Conservation (phyloP, 2,797 vertebrate species). For the Synaphobranchus kaupii region DNA sequence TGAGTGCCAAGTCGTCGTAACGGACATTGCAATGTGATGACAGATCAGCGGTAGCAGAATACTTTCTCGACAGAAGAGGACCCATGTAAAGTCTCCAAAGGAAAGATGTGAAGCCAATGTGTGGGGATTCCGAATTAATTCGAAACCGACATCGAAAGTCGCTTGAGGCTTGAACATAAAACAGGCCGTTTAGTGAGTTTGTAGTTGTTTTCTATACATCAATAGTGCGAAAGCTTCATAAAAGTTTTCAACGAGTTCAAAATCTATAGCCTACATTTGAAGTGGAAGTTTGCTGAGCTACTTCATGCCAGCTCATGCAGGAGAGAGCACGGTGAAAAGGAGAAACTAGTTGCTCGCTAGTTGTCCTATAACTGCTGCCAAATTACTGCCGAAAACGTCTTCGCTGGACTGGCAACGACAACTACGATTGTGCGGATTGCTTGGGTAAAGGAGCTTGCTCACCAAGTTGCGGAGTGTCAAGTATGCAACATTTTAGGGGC, state of each 20-base stretch:
- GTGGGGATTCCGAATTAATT: background rate
- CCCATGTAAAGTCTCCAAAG: no score
- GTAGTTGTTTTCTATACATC: background rate
- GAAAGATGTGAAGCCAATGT: background rate
- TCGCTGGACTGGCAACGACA: background rate
- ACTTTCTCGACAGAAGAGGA: background rate
- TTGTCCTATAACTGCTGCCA: background rate
- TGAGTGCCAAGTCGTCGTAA: slow-evolving; percentile 6
- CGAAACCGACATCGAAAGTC: slow-evolving; percentile 11
- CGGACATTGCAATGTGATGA: slow-evolving; percentile 10
- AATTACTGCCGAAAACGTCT: background rate
- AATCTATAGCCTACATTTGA: no score
- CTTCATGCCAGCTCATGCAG: background rate
- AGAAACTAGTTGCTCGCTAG: background rate
- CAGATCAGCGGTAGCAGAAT: background rate
- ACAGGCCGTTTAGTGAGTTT: slow-evolving; percentile 22
- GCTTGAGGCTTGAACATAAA: background rate
- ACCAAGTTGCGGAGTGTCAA: background rate
- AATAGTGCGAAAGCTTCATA: background rate
- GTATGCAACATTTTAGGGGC: background rate
- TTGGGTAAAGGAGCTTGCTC: background rate
- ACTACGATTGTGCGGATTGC: background rate
- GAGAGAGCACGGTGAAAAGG: background rate
- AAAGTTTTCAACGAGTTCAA: background rate
- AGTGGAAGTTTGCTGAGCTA: slow-evolving; percentile 4